Evolutionary conservation across 2,113 vertebrate genomes (phyloP), one percentile per base, ranked within the genome.

Genomic region (Carassius carassius): DNA sequence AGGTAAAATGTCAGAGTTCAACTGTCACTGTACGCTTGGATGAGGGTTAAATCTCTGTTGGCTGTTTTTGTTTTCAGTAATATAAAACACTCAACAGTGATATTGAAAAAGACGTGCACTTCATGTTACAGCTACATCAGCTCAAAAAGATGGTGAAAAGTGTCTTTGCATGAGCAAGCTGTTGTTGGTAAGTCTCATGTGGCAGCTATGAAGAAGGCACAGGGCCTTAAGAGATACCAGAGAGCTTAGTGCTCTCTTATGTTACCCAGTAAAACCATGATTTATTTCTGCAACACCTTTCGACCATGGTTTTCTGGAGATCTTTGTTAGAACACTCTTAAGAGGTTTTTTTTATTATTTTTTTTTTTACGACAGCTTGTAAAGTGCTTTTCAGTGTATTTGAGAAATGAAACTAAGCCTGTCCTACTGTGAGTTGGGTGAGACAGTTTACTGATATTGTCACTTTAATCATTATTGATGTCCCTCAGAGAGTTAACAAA

Each of bases 371-470:
- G 87, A 90, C 90, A 90, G 85, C 76, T 86, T 88, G 89, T 87
- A 74, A 91, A 91, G 90, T 87, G 87, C 90, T 91, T 91, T 87
- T 83, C 88, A 72, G 89, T 83, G 87, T 87, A 89, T 92, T 90
- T 90, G 51, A 89, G 82, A 92, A 92, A 91, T 91, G 90, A 77
- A 70, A 51, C 91, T 88, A 90, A 90, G 90, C 92, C 89, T 88
- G 90, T 89, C 90, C 84, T 83, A 87, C 89, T 78, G 16, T 54
- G 23, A 32, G 47, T 47, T 77, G 32, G 65, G 60, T 69, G 17
- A n/a, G 10, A 54, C 23, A n/a, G 16, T 81, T 69, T 81, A 19
- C 54, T 58, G 16, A 35, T 17, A 60, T 60, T 8, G 37, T 74
- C 35, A 41, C 67, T 70, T 70, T n/a, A 58, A 58, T 9, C 56